Percentiles rank a stretch among this genome's conserved stretches.
These are phyloP conservation scores for Drosophila subquinaria DNA, from an alignment of 2,888 invertebrate genomes.

Conservation along the genomic window DNA sequence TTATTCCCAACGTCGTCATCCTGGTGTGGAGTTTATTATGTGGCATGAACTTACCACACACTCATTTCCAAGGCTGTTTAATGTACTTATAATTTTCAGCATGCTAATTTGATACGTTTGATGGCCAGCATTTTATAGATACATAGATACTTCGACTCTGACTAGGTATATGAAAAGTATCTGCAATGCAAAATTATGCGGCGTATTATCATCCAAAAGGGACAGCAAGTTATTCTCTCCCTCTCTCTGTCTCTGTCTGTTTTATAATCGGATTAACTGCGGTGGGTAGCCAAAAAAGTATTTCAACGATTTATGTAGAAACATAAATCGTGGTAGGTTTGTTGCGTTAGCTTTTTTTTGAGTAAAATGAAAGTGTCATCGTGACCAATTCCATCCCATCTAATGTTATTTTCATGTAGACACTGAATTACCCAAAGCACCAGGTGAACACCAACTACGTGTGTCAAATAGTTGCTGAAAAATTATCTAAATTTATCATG, in stretches of 20 bases:
- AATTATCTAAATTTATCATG: not conserved
- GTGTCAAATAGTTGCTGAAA: conserved; percentile 34
- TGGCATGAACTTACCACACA: conserved; percentile 52
- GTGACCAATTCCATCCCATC: conserved; percentile 44
- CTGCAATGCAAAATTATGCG: conserved; percentile 51
- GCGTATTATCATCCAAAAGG: conserved; percentile 31
- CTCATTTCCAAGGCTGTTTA: conserved; percentile 47
- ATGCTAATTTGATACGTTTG: conserved; percentile 62
- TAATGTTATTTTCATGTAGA: conserved; percentile 61
- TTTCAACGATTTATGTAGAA: conserved; percentile 74
- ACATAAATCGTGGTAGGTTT: conserved; percentile 70
- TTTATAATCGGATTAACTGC: conserved; percentile 82
- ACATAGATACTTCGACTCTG: conserved; percentile 1
- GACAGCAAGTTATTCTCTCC: conserved; percentile 1
- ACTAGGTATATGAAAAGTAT: conserved; percentile 33
- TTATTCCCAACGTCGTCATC: conserved; percentile 13
- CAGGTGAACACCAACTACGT: conserved; percentile 35
- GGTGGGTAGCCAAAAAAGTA: conserved; percentile 77
- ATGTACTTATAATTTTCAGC: conserved; percentile 63
- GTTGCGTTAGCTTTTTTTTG: conserved; percentile 43
- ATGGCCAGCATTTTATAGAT: conserved; percentile 31
- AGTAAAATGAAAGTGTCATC: conserved; percentile 59
- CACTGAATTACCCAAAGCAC: conserved; percentile 46
- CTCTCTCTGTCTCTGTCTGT: not conserved
- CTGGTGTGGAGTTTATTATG: conserved; percentile 53